Conservation (phyloP, 1,140 invertebrate species). For the Metopolophium dirhodum region DNA sequence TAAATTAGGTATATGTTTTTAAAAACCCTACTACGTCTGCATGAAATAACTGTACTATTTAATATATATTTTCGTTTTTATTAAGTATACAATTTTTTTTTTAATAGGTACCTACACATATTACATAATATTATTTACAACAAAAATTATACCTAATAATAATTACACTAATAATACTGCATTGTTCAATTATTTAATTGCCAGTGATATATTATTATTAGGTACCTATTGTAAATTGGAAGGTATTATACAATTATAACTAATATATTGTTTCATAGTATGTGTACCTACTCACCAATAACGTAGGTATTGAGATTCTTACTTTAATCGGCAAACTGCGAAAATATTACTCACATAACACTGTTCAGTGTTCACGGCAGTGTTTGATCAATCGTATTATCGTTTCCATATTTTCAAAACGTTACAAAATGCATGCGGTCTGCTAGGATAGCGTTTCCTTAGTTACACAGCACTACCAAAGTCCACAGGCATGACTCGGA, state of each 20-base stretch:
- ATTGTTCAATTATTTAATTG: neutral
- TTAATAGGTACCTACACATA: too few relatives aligned
- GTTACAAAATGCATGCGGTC: neutral
- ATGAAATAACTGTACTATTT: too few relatives aligned
- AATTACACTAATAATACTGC: too few relatives aligned
- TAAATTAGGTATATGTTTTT: neutral
- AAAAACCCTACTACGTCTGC: too few relatives aligned
- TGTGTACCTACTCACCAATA: neutral
- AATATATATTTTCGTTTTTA: too few relatives aligned
- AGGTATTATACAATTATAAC: too few relatives aligned
- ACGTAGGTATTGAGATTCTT: neutral
- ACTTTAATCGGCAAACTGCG: neutral
- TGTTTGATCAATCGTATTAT: conserved; percentile 8
- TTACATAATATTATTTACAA: too few relatives aligned
- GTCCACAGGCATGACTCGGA: neutral
- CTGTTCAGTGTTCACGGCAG: neutral
- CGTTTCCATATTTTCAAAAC: neutral
- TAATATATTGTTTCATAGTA: neutral
- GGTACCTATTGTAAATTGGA: too few relatives aligned
- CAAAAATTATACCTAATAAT: too few relatives aligned
- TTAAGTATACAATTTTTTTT: too few relatives aligned
- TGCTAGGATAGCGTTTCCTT: neutral
- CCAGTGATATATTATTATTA: too few relatives aligned
- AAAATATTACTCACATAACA: neutral
- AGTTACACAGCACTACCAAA: neutral